Percentiles rank a stretch among this genome's conserved stretches.
phyloP scores from a whole-genome alignment of 2,888 invertebrate genomes.

The Strigamia transsilvanica region DNA sequence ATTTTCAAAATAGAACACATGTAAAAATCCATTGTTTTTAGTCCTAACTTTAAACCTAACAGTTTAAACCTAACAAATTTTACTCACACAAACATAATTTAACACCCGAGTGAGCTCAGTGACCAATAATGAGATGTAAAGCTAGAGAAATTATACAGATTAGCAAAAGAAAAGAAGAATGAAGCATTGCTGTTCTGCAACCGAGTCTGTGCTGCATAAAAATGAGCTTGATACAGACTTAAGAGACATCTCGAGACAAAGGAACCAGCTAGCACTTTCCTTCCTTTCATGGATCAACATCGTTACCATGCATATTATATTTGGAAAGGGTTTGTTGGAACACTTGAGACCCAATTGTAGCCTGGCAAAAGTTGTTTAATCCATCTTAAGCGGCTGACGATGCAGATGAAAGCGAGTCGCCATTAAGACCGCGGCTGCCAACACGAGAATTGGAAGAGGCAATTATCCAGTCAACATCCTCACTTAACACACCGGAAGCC shows the following conservation, averaged over 20 bases:
- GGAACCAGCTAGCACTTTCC: conserved; percentile 25
- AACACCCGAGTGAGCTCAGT: conserved; percentile 31
- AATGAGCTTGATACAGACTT: conserved; percentile 17
- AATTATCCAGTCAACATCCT: conserved; percentile 30
- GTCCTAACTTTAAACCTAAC: too few species aligned
- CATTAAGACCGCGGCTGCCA: conserved; percentile 19
- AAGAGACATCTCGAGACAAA: conserved; percentile 31
- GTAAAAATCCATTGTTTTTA: too few species aligned
- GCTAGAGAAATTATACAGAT: conserved; percentile 38
- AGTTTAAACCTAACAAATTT: too few species aligned
- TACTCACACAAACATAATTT: conserved; percentile 25
- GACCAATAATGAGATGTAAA: conserved; percentile 38
- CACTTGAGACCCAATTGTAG: not conserved
- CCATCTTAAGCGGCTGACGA: conserved; percentile 38
- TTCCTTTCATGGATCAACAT: conserved; percentile 27
- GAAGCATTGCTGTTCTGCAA: conserved; percentile 1
- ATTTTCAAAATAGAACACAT: too few species aligned
- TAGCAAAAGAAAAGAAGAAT: conserved; percentile 13
- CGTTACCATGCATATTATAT: conserved; percentile 35
- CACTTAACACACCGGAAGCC: conserved; percentile 25
- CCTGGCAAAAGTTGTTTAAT: conserved; percentile 29
- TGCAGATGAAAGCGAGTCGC: conserved; percentile 38
- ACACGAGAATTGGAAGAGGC: conserved; percentile 34
- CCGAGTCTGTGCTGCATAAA: conserved; percentile 28
- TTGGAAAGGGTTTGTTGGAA: conserved; percentile 11